Evolutionary conservation across 2,888 invertebrate species (phyloP), one percentile per base, ranked within the genome.

Genomic region (Brachypterus glaber): DNA sequence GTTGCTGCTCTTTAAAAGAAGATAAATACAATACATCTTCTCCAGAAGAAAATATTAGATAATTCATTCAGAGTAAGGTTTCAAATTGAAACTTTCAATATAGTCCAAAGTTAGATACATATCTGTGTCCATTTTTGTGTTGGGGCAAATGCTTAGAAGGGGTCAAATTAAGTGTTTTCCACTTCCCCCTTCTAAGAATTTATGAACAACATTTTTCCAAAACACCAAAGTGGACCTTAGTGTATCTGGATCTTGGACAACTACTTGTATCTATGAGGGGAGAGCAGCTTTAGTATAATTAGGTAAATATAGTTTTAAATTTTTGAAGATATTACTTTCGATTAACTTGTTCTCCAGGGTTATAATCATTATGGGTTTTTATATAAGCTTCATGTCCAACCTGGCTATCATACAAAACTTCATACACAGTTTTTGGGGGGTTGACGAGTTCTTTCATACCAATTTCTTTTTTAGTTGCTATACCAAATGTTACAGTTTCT

Each of bases 311-410:
- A 7, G 24, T 30, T 21, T 9, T 13, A n/a, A 15, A n/a, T n/a
- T n/a, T 17, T 35, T 30, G 13, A 21, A 41, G 21, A 35, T 40
- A 32, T 15, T 60, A 68, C 62, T 59, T 52, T 52, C 67, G 55
- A 35, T 62, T 51, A 11, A 63, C 49, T 51, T 58, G 61, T 50
- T 71, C 69, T 2, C 63, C 59, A 1, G 68, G 63, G 45, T 68
- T 58, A 47, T 68, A 72, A 52, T 67, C 63, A 31, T 66, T 62
- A 47, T 72, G 71, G 8, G 63, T 67, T 51, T 62, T 68, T 45
- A 53, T 60, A 46, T 72, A 72, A 49, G 67, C 49, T 7, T 67
- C 63, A 44, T 68, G 66, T 7, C 60, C 63, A 17, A 64, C 50
- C 44, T 62, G 59, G 18, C 60, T 57, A 15, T 67, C 63, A 31